Conservation (phyloP, 2,888 invertebrate species). For the Meteorus cinctellus region DNA sequence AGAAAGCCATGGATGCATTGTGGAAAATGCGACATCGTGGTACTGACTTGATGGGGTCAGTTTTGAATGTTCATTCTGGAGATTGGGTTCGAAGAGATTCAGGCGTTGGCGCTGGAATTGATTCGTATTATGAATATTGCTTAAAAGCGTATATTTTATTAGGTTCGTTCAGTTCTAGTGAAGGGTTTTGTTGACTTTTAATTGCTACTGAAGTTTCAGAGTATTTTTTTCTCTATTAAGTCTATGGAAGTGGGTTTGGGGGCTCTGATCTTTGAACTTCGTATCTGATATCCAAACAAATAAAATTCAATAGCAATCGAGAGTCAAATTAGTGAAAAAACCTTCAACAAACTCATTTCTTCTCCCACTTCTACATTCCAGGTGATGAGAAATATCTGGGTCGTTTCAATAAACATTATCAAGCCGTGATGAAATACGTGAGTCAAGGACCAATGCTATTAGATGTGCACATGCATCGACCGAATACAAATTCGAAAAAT, state of each 20-base stretch:
- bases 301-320: not conserved
- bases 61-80: slow-evolving; percentile 97
- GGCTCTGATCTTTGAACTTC: no score
- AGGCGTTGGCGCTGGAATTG: slow-evolving; percentile 99
- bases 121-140: slow-evolving; percentile 99
- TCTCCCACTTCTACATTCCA: slow-evolving; percentile 38
- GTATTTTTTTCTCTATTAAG: no score
- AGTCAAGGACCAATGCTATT: slow-evolving; percentile 95
- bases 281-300: not conserved
- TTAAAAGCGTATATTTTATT: slow-evolving; percentile 97
- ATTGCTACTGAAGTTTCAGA: slow-evolving; percentile 15
- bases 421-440: slow-evolving; percentile 97
- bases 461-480: slow-evolving; percentile 97
- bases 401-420: slow-evolving; percentile 95
- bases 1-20: slow-evolving; percentile 95
- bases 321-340: no score
- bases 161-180: slow-evolving; percentile 66
- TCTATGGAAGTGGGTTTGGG: no score
- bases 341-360: not conserved
- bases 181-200: not conserved
- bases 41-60: slow-evolving; percentile 97
- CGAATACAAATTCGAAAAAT: slow-evolving; percentile 93
- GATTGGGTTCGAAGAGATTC: slow-evolving; percentile 98
- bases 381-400: slow-evolving; percentile 94
- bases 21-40: slow-evolving; percentile 95